Percentiles rank a stretch among this genome's conserved stretches.
Evolutionary conservation across 2,113 vertebrate species (phyloP).

Genomic region (Megaceryle maxima): DNA sequence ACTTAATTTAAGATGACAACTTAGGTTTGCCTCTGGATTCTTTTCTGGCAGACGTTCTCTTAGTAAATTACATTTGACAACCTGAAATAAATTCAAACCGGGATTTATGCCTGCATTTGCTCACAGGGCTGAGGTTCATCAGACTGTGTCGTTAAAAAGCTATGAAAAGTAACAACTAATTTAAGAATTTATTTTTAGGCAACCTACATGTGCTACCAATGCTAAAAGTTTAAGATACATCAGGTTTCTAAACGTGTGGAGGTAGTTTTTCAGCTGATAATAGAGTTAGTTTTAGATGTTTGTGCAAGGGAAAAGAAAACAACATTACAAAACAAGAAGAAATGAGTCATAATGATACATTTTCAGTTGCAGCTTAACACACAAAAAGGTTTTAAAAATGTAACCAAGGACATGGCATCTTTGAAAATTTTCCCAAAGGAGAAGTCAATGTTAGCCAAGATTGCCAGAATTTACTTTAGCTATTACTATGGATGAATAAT

Average conservation of each 20-base stretch:
- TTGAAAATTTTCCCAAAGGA: conserved; percentile 71
- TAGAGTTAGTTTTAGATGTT: conserved; percentile 31
- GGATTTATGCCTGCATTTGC: conserved; percentile 64
- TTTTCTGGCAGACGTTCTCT: conserved; percentile 56
- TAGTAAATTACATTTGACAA: conserved; percentile 74
- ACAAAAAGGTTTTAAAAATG: conserved; percentile 53
- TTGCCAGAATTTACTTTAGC: conserved; percentile 81
- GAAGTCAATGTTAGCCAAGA: conserved; percentile 68
- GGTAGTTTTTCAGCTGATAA: conserved; percentile 34
- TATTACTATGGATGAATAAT: conserved; percentile 86
- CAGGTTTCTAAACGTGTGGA: background rate
- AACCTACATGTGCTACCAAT: background rate
- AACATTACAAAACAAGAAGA: conserved; percentile 2
- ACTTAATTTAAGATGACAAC: conserved; percentile 73
- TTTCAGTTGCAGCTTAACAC: conserved; percentile 17
- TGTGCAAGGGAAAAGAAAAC: conserved; percentile 8
- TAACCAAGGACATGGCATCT: conserved; percentile 74
- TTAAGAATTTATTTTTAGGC: conserved; percentile 19
- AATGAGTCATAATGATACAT: conserved; percentile 26
- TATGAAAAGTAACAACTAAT: conserved; percentile 53
- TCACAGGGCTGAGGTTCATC: conserved; percentile 28
- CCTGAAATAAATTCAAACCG: conserved; percentile 66
- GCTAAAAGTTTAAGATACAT: background rate
- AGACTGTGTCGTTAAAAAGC: conserved; percentile 19
- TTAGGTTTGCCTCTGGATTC: conserved; percentile 62